Percentiles rank a stretch among this genome's conserved stretches.
Conservation (phyloP, 2,888 invertebrate species). For the Cerastis leucographa region DNA sequence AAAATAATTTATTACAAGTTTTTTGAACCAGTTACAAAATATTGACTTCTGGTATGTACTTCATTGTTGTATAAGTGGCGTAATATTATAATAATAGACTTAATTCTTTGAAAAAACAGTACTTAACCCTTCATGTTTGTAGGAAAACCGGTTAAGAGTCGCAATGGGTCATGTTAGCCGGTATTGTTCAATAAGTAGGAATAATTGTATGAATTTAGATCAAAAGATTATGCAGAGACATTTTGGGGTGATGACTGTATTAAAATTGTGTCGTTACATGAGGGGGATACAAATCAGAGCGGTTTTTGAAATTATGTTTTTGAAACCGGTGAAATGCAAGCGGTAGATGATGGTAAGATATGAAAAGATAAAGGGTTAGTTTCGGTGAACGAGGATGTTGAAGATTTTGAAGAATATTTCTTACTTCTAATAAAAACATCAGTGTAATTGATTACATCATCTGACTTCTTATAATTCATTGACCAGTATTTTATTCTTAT, state of each 20-base stretch:
- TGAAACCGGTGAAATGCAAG: neutral
- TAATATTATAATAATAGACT: constrained; percentile 79
- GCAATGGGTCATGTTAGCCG: constrained; percentile 48
- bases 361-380: too few species aligned
- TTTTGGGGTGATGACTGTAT: constrained; percentile 65
- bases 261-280: constrained; percentile 42
- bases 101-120: constrained; percentile 66
- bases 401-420: neutral
- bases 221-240: constrained; percentile 53
- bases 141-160: constrained; percentile 64
- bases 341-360: neutral
- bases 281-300: constrained; percentile 45
- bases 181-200: constrained; percentile 59
- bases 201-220: constrained; percentile 70
- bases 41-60: constrained; percentile 80
- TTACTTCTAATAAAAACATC: neutral
- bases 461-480: neutral
- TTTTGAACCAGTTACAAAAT: constrained; percentile 70
- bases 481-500: neutral
- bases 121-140: constrained; percentile 67
- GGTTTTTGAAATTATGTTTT: constrained; percentile 31
- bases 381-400: neutral
- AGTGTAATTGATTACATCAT: neutral
- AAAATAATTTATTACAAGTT: constrained; percentile 67
- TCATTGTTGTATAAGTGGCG: constrained; percentile 78